phyloP scores from a whole-genome alignment of 2,888 invertebrate genomes.

The Smittia aterrima region DNA sequence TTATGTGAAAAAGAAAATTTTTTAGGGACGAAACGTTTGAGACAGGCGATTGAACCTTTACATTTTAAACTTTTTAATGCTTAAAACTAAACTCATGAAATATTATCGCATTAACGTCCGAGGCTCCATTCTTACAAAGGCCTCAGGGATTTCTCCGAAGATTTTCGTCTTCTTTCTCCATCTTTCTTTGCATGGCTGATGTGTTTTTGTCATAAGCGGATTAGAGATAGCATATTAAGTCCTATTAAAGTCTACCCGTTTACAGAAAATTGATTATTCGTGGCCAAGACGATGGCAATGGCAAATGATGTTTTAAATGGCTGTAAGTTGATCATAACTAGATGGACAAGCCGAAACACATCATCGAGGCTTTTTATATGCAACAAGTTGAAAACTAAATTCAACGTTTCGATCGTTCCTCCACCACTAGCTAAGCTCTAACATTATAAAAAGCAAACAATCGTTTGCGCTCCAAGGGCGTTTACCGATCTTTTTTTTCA shows the following conservation, averaged over 20 bases:
- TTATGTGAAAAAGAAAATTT: neutral
- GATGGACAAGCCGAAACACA: neutral
- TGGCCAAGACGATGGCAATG: neutral
- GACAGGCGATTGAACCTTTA: neutral
- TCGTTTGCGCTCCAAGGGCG: conserved; percentile 3
- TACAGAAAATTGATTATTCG: conserved; percentile 6
- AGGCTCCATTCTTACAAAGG: neutral
- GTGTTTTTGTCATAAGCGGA: neutral
- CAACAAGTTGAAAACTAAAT: neutral
- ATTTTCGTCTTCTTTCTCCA: neutral
- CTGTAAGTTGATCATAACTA: neutral
- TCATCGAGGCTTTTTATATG: neutral
- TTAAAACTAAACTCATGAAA: neutral
- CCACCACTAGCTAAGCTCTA: too few species aligned
- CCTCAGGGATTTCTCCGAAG: neutral
- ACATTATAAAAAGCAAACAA: neutral
- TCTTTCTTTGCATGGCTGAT: conserved; percentile 4
- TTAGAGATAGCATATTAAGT: neutral
- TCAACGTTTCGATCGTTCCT: neutral
- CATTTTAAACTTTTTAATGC: neutral
- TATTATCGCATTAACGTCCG: neutral
- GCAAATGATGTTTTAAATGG: neutral
- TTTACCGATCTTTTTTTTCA: neutral
- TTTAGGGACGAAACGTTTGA: neutral
- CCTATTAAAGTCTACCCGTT: conserved; percentile 1